phyloP scores from a whole-genome alignment of 2,797 vertebrate genomes.

The Geotrypetes seraphini region DNA sequence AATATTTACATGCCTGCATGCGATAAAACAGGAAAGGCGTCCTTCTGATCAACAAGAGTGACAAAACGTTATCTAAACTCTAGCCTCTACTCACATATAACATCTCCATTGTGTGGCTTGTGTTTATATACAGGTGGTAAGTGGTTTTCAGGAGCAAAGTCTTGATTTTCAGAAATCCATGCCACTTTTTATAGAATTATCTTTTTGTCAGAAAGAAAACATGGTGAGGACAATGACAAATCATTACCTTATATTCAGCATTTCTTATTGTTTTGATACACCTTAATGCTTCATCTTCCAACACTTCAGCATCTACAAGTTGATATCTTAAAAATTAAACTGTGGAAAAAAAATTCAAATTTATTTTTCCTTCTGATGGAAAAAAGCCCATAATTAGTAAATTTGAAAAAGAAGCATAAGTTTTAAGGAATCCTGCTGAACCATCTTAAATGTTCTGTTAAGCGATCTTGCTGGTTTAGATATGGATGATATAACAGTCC shows the following conservation, averaged over 20 bases:
- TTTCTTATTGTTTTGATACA: constrained; percentile 51
- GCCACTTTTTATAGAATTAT: no score
- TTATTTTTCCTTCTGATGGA: constrained; percentile 39
- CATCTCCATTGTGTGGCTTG: constrained; percentile 83
- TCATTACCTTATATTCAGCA: constrained; percentile 51
- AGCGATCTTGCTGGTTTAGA: constrained; percentile 88
- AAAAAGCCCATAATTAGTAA: constrained; percentile 40
- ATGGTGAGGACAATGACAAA: constrained; percentile 34
- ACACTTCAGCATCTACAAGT: constrained; percentile 39
- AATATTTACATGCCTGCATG: constrained; percentile 99
- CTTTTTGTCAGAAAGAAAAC: constrained; percentile 44
- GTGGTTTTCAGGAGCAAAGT: constrained; percentile 53
- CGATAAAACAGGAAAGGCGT: constrained; percentile 98
- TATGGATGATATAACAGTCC: constrained; percentile 82
- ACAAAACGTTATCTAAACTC: constrained; percentile 91
- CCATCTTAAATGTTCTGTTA: constrained; percentile 38
- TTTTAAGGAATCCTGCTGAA: constrained; percentile 44
- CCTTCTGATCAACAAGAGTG: constrained; percentile 94
- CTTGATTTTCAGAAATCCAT: constrained; percentile 48
- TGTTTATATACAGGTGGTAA: constrained; percentile 93
- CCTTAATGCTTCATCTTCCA: constrained; percentile 38
- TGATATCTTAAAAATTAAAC: constrained; percentile 43
- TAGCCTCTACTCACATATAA: constrained; percentile 98
- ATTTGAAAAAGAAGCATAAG: constrained; percentile 43
- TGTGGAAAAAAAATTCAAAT: constrained; percentile 41